Conservation (phyloP, 2,888 invertebrate species). For the Epirrhoe tristata region DNA sequence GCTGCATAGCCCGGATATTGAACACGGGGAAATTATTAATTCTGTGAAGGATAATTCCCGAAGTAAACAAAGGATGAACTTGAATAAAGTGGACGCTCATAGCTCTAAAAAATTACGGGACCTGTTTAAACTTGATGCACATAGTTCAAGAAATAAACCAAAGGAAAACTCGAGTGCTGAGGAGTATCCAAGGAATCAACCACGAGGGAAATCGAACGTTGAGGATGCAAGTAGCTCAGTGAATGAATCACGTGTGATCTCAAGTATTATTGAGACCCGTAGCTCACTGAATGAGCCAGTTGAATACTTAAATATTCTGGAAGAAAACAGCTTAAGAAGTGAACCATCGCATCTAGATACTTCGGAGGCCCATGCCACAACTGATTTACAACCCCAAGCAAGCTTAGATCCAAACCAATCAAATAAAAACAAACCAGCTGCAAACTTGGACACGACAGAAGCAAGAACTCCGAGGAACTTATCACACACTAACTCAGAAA, state of each 20-base stretch:
- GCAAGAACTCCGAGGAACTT: constrained; percentile 3
- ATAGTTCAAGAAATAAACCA: background rate
- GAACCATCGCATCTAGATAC: background rate
- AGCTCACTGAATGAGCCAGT: background rate
- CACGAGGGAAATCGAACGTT: background rate
- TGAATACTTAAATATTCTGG: background rate
- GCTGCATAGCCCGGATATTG: background rate
- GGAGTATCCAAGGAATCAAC: background rate
- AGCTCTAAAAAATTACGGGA: background rate
- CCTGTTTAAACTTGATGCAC: background rate
- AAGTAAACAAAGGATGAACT: background rate
- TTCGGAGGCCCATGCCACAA: background rate
- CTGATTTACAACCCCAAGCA: background rate
- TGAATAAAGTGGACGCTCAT: background rate
- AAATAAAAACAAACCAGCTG: background rate
- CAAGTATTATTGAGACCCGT: background rate
- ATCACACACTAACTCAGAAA: constrained; percentile 15
- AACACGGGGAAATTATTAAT: background rate
- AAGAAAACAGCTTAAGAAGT: background rate
- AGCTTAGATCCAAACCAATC: background rate
- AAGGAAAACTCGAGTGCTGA: background rate
- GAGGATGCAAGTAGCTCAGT: background rate
- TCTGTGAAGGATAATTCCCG: background rate
- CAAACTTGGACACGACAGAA: constrained; percentile 2
- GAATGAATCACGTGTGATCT: background rate